Percentiles rank a stretch among this genome's conserved stretches.
Conservation (phyloP, 2,888 invertebrate species). For the Cheiracanthium punctorium region DNA sequence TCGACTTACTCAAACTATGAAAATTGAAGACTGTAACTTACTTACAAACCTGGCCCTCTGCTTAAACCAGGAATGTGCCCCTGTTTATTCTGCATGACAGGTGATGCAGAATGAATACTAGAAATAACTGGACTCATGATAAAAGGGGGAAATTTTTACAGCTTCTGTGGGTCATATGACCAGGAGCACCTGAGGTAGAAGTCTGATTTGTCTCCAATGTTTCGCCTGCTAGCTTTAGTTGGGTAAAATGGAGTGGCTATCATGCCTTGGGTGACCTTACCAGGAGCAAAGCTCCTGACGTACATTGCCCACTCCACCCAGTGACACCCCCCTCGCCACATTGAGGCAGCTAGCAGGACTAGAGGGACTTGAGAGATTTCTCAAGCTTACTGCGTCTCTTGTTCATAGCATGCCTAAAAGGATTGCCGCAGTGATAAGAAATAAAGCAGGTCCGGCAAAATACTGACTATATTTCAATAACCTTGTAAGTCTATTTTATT, state of each 20-base stretch:
- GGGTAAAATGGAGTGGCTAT: neutral
- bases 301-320: neutral
- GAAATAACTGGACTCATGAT: constrained; percentile 11
- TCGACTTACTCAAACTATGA: no score
- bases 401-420: no score
- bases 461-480: no score
- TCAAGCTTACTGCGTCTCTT: no score
- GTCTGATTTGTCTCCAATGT: neutral
- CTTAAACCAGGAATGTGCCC: constrained; percentile 12
- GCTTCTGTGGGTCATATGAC: neutral
- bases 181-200: neutral
- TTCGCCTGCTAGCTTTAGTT: neutral
- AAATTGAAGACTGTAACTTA: constrained; percentile 1
- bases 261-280: neutral
- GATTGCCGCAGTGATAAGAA: no score
- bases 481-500: no score
- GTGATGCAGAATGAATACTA: neutral
- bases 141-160: neutral
- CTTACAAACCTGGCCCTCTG: constrained; percentile 14
- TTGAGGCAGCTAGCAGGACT: no score
- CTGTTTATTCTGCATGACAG: neutral
- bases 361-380: no score
- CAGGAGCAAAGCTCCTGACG: neutral
- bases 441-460: no score
- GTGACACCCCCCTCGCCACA: neutral